Evolutionary conservation across 2,797 vertebrate species (phyloP), one percentile per base, ranked within the genome.

Genomic region (Myripristis murdjan): DNA sequence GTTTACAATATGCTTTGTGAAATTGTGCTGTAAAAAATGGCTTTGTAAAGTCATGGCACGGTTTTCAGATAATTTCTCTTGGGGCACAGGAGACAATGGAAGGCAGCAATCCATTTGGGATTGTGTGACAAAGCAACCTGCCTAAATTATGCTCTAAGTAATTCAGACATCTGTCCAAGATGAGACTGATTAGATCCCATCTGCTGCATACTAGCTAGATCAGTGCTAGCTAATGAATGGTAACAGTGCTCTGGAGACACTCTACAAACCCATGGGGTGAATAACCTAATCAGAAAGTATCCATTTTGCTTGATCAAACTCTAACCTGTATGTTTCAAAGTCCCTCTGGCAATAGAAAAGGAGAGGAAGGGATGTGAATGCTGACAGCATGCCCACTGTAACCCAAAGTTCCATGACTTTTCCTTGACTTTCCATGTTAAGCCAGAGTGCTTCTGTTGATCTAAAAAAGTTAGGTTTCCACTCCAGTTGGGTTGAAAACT

Each of bases 151-250:
- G 24, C 31, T 26, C 39, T 20, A 33, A 75, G 59, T 75, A 71
- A 78, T 65, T 9, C 20, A 2, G 9, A 62, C 57, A 60, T 64
- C 56, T 24, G 52, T 35, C 44, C 66, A 20, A 59, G 52, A 55
- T 55, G 62, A 71, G 73, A 71, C 37, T 68, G 46, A 83, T 72
- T 72, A 51, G 18, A 31, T 59, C 69, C 76, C 82, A 82, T 89
- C 81, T 84, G 80, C 55, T 63, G 55, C 49, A 57, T 14, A n/a
- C 55, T 7, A 65, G 60, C 56, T 43, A 44, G 46, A 43, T 20
- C 46, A 52, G 62, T 52, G 20, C n/a, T 20, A 41, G 44, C 18
- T 63, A 75, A 70, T 65, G 33, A 54, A 81, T 58, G 64, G 66
- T 65, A 82, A 82, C 70, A 52, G 53, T 28, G 33, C 64, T 58